Percentiles rank a stretch among this genome's conserved stretches.
phyloP scores from a whole-genome alignment of 1,140 invertebrate species.

The Helicoverpa armigera region DNA sequence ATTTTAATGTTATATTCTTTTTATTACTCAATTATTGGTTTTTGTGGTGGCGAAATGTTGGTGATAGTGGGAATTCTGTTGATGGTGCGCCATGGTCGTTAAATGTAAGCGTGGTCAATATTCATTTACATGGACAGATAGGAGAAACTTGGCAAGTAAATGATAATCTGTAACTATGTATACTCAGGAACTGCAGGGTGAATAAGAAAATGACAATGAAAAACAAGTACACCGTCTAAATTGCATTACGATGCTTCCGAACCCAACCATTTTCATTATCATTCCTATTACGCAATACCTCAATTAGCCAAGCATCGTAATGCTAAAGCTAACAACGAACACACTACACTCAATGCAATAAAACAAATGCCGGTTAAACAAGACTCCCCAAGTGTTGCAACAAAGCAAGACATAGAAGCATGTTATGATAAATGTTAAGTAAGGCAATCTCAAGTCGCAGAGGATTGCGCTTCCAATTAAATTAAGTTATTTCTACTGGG shows the following conservation, averaged over 20 bases:
- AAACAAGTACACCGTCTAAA: too few species aligned
- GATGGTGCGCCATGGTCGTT: neutral
- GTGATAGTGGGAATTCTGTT: neutral
- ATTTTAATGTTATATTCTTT: constrained; percentile 20
- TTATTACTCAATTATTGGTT: constrained; percentile 10
- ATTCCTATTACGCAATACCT: neutral
- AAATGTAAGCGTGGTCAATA: neutral
- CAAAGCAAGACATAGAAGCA: neutral
- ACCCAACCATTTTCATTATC: too few species aligned
- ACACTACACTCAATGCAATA: neutral
- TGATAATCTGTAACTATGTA: too few species aligned
- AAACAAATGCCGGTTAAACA: neutral
- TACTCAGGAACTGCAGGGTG: too few species aligned
- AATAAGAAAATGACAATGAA: too few species aligned
- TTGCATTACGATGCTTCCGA: too few species aligned
- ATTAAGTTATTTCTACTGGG: constrained; percentile 16
- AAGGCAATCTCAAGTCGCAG: constrained; percentile 12
- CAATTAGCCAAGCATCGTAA: too few species aligned
- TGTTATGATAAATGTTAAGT: neutral
- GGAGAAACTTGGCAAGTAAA: too few species aligned
- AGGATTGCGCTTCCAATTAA: constrained; percentile 24
- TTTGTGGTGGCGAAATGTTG: neutral
- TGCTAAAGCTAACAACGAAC: neutral
- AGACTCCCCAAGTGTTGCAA: neutral
- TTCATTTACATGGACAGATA: too few species aligned